Evolutionary conservation across 2,888 invertebrate genomes (phyloP).

Genomic region (Vandiemenella viatica): DNA sequence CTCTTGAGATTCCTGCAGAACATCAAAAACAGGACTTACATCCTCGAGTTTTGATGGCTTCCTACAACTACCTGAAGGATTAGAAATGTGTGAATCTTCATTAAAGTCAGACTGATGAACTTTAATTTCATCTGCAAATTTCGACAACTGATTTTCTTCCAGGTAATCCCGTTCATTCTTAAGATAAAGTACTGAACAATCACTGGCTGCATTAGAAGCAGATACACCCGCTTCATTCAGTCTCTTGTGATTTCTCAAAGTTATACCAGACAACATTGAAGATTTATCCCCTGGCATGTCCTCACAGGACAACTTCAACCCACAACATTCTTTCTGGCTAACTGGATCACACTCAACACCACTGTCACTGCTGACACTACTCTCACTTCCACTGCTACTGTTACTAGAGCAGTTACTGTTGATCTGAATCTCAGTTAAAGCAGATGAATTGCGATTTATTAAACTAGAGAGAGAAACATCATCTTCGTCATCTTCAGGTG

Average conservation of each 20-base stretch:
- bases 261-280: conserved; percentile 31
- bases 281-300: background rate
- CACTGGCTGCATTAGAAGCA: too few species aligned
- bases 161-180: too few species aligned
- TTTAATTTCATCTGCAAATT: too few species aligned
- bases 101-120: too few species aligned
- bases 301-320: background rate
- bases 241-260: conserved; percentile 45
- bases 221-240: conserved; percentile 25
- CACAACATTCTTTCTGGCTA: background rate
- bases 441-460: conserved; percentile 5
- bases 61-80: too few species aligned
- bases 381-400: conserved; percentile 32
- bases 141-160: too few species aligned
- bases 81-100: too few species aligned
- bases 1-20: too few species aligned
- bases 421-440: conserved; percentile 27
- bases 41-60: too few species aligned
- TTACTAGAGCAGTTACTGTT: conserved; percentile 29
- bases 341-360: background rate
- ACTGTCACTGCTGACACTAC: conserved; percentile 8
- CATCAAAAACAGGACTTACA: too few species aligned
- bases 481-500: conserved; percentile 11
- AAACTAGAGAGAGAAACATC: conserved; percentile 13
- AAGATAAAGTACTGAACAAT: too few species aligned